Percentiles rank a stretch among this genome's conserved stretches.
phyloP scores from a whole-genome alignment of 2,113 vertebrate genomes.

The Embiotoca jacksoni region DNA sequence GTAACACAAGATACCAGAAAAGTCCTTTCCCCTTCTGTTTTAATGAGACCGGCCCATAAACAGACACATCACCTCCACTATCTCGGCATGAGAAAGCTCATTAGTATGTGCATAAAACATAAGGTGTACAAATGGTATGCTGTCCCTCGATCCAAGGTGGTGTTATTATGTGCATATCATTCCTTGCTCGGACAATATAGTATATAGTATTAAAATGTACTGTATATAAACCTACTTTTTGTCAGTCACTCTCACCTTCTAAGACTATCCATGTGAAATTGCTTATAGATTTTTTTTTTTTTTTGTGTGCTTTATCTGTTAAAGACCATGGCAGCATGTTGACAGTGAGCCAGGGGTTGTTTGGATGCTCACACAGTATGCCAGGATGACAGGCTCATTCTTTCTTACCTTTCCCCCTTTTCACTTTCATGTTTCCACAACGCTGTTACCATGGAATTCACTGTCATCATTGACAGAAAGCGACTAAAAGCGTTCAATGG shows the following conservation, averaged over 20 bases:
- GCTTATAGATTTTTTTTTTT: constrained; percentile 17
- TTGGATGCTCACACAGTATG: constrained; percentile 3
- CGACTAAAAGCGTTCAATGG: not conserved
- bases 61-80: constrained; percentile 57
- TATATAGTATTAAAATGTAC: constrained; percentile 42
- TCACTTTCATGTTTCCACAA: constrained; percentile 7
- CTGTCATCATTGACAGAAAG: constrained; percentile 23
- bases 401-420: not conserved
- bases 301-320: constrained; percentile 22
- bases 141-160: constrained; percentile 48
- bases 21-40: constrained; percentile 40
- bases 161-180: constrained; percentile 69
- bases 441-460: constrained; percentile 12
- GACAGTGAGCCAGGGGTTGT: constrained; percentile 13
- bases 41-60: constrained; percentile 70
- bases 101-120: constrained; percentile 76
- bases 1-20: constrained; percentile 36
- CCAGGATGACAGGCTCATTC: not conserved
- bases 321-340: constrained; percentile 15
- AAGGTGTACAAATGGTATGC: constrained; percentile 56
- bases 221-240: constrained; percentile 15
- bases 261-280: constrained; percentile 15
- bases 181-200: constrained; percentile 5
- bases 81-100: constrained; percentile 53
- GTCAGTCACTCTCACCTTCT: constrained; percentile 13